Conservation (phyloP, 2,113 vertebrate species). For the Merops nubicus region DNA sequence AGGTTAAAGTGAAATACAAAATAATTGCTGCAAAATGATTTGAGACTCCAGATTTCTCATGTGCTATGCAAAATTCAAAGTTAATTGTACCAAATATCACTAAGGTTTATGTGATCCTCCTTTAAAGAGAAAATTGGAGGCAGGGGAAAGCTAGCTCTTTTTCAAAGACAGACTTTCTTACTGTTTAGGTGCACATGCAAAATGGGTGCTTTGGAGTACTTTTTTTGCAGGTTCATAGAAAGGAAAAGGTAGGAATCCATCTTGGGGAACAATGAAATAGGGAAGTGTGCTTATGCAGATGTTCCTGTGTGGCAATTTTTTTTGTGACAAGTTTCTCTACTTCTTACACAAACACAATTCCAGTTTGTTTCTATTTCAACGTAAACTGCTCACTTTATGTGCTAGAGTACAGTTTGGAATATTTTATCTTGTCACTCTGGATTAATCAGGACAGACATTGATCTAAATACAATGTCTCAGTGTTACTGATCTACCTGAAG, state of each 20-base stretch:
- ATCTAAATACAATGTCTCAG: background rate
- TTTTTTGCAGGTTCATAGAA: background rate
- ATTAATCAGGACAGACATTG: background rate
- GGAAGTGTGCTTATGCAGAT: background rate
- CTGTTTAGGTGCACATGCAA: background rate
- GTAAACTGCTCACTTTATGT: background rate
- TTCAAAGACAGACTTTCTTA: background rate
- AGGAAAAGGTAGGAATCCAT: background rate
- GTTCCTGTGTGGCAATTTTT: background rate
- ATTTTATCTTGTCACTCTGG: background rate
- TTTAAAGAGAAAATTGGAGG: too few species aligned
- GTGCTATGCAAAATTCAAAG: background rate
- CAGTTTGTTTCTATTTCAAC: background rate
- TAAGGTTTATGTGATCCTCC: too few species aligned
- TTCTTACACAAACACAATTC: background rate
- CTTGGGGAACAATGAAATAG: background rate
- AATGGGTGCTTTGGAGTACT: background rate
- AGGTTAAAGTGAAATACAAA: constrained; percentile 17
- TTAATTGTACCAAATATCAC: background rate
- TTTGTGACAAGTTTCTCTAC: background rate
- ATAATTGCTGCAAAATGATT: background rate
- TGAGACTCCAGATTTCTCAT: background rate
- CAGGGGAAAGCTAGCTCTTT: too few species aligned
- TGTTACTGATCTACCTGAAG: constrained; percentile 10
- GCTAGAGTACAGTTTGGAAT: constrained; percentile 10